These are phyloP conservation scores for Chymomyza fuscimana DNA, from an alignment of 2,888 invertebrate species.

Conservation along the genomic window DNA sequence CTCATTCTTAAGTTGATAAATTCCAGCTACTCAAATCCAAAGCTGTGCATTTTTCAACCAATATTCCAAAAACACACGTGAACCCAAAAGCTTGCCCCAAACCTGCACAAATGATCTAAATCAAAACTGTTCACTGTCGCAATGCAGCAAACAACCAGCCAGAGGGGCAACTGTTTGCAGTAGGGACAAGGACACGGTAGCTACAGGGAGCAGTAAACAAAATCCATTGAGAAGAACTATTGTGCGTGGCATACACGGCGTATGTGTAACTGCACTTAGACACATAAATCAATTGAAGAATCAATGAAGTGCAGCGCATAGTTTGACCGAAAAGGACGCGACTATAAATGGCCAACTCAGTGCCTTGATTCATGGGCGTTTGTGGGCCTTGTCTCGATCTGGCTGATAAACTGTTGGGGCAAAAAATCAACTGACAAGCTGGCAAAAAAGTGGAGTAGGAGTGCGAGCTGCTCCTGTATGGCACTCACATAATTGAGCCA, in stretches of 20 bases:
- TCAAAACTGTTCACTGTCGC: constrained; percentile 2
- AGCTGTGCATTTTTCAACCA: not conserved
- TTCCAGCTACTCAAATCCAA: too few relatives aligned
- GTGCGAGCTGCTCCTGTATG: not conserved
- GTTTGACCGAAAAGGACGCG: constrained; percentile 16
- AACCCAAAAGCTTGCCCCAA: not conserved
- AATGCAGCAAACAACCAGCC: constrained; percentile 2
- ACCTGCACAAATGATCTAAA: not conserved
- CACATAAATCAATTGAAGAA: constrained; percentile 61
- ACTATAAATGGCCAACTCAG: constrained; percentile 35
- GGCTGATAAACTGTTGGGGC: constrained; percentile 45
- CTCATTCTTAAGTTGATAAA: too few relatives aligned
- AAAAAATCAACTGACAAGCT: constrained; percentile 4
- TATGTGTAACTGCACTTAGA: constrained; percentile 33
- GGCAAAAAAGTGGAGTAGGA: not conserved
- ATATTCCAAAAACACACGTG: not conserved
- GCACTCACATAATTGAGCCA: constrained; percentile 57
- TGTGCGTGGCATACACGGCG: not conserved
- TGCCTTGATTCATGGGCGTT: constrained; percentile 50
- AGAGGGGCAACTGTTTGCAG: not conserved
- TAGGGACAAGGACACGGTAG: not conserved
- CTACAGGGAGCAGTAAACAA: not conserved
- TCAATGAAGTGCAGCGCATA: constrained; percentile 58
- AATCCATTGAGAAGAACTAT: not conserved
- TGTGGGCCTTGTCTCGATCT: constrained; percentile 7